Conservation (phyloP, 2,797 vertebrate genomes). For the Apogon hyalosoma region DNA sequence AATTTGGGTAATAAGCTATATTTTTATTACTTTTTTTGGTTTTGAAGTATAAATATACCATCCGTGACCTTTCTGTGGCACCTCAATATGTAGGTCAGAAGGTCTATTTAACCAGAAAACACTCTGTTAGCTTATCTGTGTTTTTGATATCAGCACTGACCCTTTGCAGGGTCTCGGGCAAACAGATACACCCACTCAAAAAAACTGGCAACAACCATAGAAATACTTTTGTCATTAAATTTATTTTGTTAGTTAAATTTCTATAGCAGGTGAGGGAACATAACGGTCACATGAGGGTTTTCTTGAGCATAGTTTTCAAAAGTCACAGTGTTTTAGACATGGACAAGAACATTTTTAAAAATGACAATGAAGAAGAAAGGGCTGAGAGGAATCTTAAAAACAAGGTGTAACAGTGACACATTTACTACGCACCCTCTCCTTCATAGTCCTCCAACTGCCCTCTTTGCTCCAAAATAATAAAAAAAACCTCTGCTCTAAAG, state of each 20-base stretch:
- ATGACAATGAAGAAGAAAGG: conserved; percentile 73
- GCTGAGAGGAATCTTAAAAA: conserved; percentile 70
- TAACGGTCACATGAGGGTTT: conserved; percentile 83
- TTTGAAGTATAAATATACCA: not conserved
- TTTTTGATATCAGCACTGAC: conserved; percentile 23
- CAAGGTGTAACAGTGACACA: conserved; percentile 68
- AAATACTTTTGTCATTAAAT: conserved; percentile 77
- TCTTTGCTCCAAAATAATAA: conserved; percentile 62
- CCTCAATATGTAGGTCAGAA: conserved; percentile 3
- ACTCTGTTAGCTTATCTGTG: conserved; percentile 9
- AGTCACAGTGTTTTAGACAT: conserved; percentile 90
- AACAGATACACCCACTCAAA: conserved; percentile 23
- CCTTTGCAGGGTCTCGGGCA: conserved; percentile 7
- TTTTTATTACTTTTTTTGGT: not conserved
- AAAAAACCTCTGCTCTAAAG: conserved; percentile 68
- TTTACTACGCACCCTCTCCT: conserved; percentile 77
- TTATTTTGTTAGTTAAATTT: conserved; percentile 92
- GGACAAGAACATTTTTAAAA: conserved; percentile 75
- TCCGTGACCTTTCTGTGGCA: conserved; percentile 18
- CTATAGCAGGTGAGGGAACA: conserved; percentile 88
- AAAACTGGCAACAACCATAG: conserved; percentile 37
- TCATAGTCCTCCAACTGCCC: conserved; percentile 79
- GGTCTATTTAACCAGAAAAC: conserved; percentile 36
- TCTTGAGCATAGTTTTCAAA: conserved; percentile 86
- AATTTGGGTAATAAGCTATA: not conserved